Evolutionary conservation across 2,888 invertebrate species (phyloP), one percentile per base, ranked within the genome.

Genomic region (Macropis europaea): DNA sequence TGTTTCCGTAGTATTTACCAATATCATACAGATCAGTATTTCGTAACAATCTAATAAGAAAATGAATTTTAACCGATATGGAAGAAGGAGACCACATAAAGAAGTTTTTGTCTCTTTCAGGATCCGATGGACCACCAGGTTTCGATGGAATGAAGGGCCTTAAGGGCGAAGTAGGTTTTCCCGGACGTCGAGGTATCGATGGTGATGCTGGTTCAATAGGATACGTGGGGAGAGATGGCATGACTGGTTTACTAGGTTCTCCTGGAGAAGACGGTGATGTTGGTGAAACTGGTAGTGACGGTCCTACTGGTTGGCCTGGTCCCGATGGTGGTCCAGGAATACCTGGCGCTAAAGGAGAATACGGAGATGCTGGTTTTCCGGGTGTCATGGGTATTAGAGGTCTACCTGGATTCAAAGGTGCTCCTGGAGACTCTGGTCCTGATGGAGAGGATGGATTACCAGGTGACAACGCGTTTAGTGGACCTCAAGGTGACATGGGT

Each of bases 401-500:
- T 0, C 84, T 78, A 6, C 85, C 91, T 2, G 95, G 95, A 6
- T 82, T 89, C 4, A 82, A 86, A 1, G 95, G 95, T 0, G 77
- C 88, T 9, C 73, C 87, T 1, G 96, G 96, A 15, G 92, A 92
- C 40, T 92, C 92, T 85, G 97, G 96, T 13, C 92, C 92, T 61
- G 90, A 92, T 53, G 96, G 96, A 4, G 85, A 91, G n/a, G 91
- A 92, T 77, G 92, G 93, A 52, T 95, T 95, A 5, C 86, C 89
- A 3, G 96, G 96, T n/a, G 72, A 90, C 30, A 91, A 92, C 74
- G 94, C 95, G 1, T 91, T 91, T 54, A 90, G 92, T 53, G 97
- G 96, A n/a, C 89, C 90, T 36, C 92, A 95, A 77, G 97, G 96
- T 66, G 93, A 94, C 11, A 80, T 91, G 0, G 96, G 97, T 30